Conservation (phyloP, 2,113 vertebrate species). For the Mustela nigripes region DNA sequence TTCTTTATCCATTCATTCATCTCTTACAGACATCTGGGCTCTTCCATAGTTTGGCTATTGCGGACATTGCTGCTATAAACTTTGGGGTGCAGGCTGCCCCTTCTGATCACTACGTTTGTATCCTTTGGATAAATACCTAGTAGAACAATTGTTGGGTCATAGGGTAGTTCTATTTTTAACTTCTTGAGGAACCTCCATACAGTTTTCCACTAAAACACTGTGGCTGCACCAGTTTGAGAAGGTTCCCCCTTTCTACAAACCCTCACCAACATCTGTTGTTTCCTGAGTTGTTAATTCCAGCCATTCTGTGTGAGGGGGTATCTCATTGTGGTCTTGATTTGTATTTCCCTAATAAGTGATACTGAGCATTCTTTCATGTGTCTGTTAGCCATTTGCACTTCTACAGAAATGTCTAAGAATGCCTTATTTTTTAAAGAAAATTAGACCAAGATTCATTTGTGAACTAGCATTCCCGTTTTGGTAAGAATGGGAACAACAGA, state of each 20-base stretch:
- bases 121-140: background rate
- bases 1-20: background rate
- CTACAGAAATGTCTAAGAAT: background rate
- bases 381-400: background rate
- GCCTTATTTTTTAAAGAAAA: slow-evolving; percentile 11
- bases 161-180: background rate
- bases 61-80: no score
- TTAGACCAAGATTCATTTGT: background rate
- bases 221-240: background rate
- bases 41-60: background rate
- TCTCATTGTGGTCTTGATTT: background rate
- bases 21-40: background rate
- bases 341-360: background rate
- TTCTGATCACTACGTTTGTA: background rate
- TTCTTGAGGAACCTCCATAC: background rate
- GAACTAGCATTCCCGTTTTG: background rate
- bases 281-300: background rate
- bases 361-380: background rate
- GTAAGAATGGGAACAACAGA: background rate
- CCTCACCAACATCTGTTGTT: background rate
- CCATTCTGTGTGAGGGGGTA: background rate
- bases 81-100: background rate
- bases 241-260: background rate
- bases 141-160: background rate
- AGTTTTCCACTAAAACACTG: background rate